These are phyloP conservation scores for Lochmaea crataegi DNA, from an alignment of 2,888 invertebrate genomes.

Conservation along the genomic window DNA sequence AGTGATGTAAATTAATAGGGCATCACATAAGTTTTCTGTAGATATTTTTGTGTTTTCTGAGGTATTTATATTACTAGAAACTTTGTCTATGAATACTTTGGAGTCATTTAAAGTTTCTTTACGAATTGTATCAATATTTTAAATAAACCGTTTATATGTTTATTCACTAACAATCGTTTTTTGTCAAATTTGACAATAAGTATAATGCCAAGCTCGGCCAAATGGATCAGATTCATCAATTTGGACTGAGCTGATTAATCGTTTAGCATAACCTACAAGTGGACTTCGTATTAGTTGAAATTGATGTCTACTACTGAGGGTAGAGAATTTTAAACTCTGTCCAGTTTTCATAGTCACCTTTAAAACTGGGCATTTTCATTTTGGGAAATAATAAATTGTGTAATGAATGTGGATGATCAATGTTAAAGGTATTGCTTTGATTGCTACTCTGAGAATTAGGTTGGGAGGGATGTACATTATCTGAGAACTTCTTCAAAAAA, in stretches of 20 bases:
- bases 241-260: slow-evolving; percentile 7
- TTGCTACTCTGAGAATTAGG: slow-evolving; percentile 1
- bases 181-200: slow-evolving; percentile 21
- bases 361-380: slow-evolving; percentile 11
- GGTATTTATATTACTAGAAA: slow-evolving; percentile 15
- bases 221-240: slow-evolving; percentile 19
- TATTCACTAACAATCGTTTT: slow-evolving; percentile 24
- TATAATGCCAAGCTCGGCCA: slow-evolving; percentile 23
- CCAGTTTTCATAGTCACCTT: slow-evolving; percentile 8
- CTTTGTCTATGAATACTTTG: slow-evolving; percentile 15
- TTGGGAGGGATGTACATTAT: slow-evolving; percentile 5
- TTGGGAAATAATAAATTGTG: slow-evolving; percentile 2
- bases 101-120: slow-evolving; percentile 3
- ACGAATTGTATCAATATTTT: slow-evolving; percentile 25
- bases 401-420: neutral
- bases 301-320: slow-evolving; percentile 12
- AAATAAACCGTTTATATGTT: slow-evolving; percentile 24
- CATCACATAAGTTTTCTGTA: slow-evolving; percentile 17
- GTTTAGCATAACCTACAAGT: slow-evolving; percentile 14
- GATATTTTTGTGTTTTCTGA: slow-evolving; percentile 19
- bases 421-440: neutral
- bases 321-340: slow-evolving; percentile 10
- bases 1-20: no score
- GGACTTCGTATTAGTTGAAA: slow-evolving; percentile 5
- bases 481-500: neutral